Evolutionary conservation across 2,888 invertebrate species (phyloP), one percentile per base, ranked within the genome.

Genomic region (Gasteruption jaculator): DNA sequence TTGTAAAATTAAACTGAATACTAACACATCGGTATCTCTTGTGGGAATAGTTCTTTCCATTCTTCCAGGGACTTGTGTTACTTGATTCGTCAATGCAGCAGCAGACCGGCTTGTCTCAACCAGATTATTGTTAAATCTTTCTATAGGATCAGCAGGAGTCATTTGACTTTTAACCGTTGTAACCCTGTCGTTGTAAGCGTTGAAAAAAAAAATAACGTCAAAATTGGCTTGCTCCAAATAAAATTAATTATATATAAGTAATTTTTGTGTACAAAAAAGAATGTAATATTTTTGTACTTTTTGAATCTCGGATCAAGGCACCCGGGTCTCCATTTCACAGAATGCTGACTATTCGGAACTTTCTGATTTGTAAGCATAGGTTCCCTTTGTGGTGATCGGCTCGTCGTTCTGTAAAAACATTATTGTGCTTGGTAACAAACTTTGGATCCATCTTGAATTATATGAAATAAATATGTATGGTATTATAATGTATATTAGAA

Each of bases 291-390:
- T 22, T 27, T 16, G 10, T 55, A 62, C 68, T 53, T 63, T 49
- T 63, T 65, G 25, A 68, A 68, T 38, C 68, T 57, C 11, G 66
- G 65, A 52, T 68, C 68, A 3, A 48, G 32, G 29, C 54, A 58
- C 22, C 64, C 60, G 8, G 64, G 60, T 48, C 50, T 50, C 43
- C 56, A 55, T 34, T 52, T 58, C 14, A 43, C 15, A 2, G 39
- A 44, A 48, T 29, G 45, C 15, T 7, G 45, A n/a, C n/a, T 7
- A 42, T 29, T 38, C 38, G 41, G 16, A 34, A 42, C 22, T 52
- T 52, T 48, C 16, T 42, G 38, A 3, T 32, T n/a, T n/a, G n/a
- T n/a, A n/a, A n/a, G n/a, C n/a, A n/a, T n/a, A n/a, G n/a, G n/a
- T n/a, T n/a, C n/a, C 4, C 33, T 44, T 19, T 19, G 6, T 12